phyloP scores from a whole-genome alignment of 1,140 invertebrate species.

The Gryllus bimaculatus region DNA sequence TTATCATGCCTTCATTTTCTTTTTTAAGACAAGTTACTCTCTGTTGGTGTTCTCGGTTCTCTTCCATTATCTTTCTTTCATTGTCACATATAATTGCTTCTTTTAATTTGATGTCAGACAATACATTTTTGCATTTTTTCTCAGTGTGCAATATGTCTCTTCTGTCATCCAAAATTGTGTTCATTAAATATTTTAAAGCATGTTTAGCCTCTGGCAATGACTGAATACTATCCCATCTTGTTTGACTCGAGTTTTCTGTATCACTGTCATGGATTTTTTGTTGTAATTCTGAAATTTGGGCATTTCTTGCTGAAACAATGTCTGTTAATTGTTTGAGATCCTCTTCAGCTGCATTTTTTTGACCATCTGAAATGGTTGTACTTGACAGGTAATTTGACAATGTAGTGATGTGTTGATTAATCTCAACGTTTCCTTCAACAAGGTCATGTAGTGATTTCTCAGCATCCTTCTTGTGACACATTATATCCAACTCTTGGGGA shows the following conservation, averaged over 20 bases:
- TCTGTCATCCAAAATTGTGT: slow-evolving; percentile 41
- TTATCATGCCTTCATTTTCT: slow-evolving; percentile 21
- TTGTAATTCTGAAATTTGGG: slow-evolving; percentile 78
- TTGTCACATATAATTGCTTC: no score
- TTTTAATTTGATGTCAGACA: slow-evolving; percentile 25
- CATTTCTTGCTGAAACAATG: slow-evolving; percentile 59
- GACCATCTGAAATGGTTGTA: slow-evolving; percentile 14
- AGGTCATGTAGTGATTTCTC: slow-evolving; percentile 62
- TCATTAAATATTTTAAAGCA: slow-evolving; percentile 48
- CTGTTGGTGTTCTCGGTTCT: slow-evolving; percentile 26
- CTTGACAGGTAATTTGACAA: background rate
- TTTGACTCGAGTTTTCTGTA: slow-evolving; percentile 32
- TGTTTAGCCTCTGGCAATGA: slow-evolving; percentile 55
- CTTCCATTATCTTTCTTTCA: slow-evolving; percentile 24
- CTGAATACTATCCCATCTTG: slow-evolving; percentile 50
- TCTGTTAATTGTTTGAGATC: slow-evolving; percentile 50
- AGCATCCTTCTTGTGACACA: slow-evolving; percentile 62
- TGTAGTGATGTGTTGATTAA: slow-evolving; percentile 40
- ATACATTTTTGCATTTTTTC: slow-evolving; percentile 26
- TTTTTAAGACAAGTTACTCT: slow-evolving; percentile 31
- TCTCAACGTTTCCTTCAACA: slow-evolving; percentile 55
- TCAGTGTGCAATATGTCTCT: slow-evolving; percentile 34
- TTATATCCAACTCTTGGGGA: slow-evolving; percentile 64
- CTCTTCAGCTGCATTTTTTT: slow-evolving; percentile 27
- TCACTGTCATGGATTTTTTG: slow-evolving; percentile 71